Conservation (phyloP, 1,140 invertebrate species). For the Lordiphosa clarofinis region DNA sequence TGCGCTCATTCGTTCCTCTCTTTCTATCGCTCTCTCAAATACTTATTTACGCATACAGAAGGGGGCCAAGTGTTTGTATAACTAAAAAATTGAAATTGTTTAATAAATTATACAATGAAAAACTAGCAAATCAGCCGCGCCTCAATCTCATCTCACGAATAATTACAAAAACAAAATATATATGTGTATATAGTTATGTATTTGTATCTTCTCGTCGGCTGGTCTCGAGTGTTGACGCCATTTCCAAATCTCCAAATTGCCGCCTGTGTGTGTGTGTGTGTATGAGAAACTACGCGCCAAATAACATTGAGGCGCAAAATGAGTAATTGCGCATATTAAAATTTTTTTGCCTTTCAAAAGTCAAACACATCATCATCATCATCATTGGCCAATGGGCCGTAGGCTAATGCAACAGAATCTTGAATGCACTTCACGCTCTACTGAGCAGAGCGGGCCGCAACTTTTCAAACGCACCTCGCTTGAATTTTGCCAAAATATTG, state of each 20-base stretch:
- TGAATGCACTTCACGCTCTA: constrained; percentile 15
- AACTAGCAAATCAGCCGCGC: constrained; percentile 41
- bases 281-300: constrained; percentile 61
- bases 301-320: constrained; percentile 67
- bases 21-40: background rate
- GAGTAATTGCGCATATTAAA: constrained; percentile 71
- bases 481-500: constrained; percentile 29
- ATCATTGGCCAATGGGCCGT: constrained; percentile 31
- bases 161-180: constrained; percentile 65
- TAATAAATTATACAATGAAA: constrained; percentile 76
- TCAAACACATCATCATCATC: constrained; percentile 27
- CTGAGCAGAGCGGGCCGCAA: constrained; percentile 16
- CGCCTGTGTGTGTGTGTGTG: constrained; percentile 22
- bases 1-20: constrained; percentile 19
- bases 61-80: constrained; percentile 61
- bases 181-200: constrained; percentile 30
- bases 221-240: constrained; percentile 36
- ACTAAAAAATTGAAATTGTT: constrained; percentile 63
- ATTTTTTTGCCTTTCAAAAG: constrained; percentile 39
- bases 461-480: constrained; percentile 31
- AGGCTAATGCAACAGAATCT: constrained; percentile 27
- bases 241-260: constrained; percentile 43
- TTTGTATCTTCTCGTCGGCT: constrained; percentile 21
- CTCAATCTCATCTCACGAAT: constrained; percentile 61
- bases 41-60: constrained; percentile 20